Evolutionary conservation across 2,888 invertebrate genomes (phyloP), one percentile per base, ranked within the genome.

Genomic region (Amorpha juglandis): DNA sequence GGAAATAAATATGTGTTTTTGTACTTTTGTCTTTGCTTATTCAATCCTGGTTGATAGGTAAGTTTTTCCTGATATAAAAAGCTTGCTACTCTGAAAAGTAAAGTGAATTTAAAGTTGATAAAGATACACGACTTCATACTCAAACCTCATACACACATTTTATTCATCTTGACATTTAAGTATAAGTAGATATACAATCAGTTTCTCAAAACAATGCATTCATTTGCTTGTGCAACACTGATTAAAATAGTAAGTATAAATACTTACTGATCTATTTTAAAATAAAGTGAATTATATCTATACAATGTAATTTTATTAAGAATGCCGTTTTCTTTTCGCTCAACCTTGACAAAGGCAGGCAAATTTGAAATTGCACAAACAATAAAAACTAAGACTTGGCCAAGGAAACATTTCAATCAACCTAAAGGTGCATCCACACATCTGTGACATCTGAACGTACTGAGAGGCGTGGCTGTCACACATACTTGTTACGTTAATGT

Each of bases 1-100:
- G 45, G 45, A 66, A 27, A 53, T 66, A 63, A 66, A 66, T 63
- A 63, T 63, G 66, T 63, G 66, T 66, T 66, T 63, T 47, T 63
- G 12, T 42, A 63, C 47, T 53, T 66, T 45, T 66, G 52, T 66
- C 63, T 62, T 66, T 45, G 62, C 48, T 66, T 48, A 48, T 38
- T 35, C 48, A 35, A 35, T 9, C 47, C 47, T 58, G 52, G 14
- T 27, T 35, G 47, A 27, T 63, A 63, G 48, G 62, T 63, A 45
- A 48, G 62, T 63, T n/a, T 58, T 42, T 42, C 19, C 35, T 27
- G 27, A 27, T 27, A 27, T 8, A 53, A 42, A 12, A 6, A 38
- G 38, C 38, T 38, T 53, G 38, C 11, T 19, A 8, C 19, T 27
- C 9, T 62, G 19, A 6, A 45, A 62, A 62, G 6, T 21, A 47